Evolutionary conservation across 2,888 invertebrate species (phyloP).

Genomic region (Parnassius mnemosyne): DNA sequence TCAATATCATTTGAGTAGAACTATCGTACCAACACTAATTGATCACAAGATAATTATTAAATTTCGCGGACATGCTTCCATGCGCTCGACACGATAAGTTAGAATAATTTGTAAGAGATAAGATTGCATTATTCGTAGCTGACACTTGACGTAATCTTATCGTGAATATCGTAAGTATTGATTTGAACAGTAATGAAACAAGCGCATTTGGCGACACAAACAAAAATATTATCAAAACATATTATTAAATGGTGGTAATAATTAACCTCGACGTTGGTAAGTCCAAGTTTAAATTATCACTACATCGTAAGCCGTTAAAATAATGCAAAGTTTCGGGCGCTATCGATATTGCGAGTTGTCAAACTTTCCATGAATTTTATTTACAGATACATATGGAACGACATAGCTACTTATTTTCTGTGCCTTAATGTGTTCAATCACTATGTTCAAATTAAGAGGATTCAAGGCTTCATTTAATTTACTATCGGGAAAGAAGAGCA

Average conservation of each 20-base stretch:
- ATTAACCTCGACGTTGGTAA: slow-evolving; percentile 16
- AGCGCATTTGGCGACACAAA: slow-evolving; percentile 43
- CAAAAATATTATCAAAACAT: slow-evolving; percentile 39
- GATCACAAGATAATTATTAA: slow-evolving; percentile 22
- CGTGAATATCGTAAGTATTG: slow-evolving; percentile 51
- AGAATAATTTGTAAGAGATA: slow-evolving; percentile 54
- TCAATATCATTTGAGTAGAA: slow-evolving; percentile 2
- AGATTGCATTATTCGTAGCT: slow-evolving; percentile 60
- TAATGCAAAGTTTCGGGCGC: not conserved
- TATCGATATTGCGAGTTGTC: not conserved
- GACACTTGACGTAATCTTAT: slow-evolving; percentile 60
- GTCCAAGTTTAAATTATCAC: not conserved
- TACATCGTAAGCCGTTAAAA: not conserved
- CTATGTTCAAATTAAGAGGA: slow-evolving; percentile 56
- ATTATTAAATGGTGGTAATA: slow-evolving; percentile 31
- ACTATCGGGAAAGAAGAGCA: slow-evolving; percentile 38
- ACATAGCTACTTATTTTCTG: slow-evolving; percentile 37
- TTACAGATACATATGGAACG: slow-evolving; percentile 21
- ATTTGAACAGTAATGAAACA: slow-evolving; percentile 53
- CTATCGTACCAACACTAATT: slow-evolving; percentile 5
- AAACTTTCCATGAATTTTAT: not conserved
- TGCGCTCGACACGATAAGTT: slow-evolving; percentile 36
- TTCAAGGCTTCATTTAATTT: slow-evolving; percentile 61
- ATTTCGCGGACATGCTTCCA: slow-evolving; percentile 28
- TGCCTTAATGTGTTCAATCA: slow-evolving; percentile 35